Conservation (phyloP, 2,113 vertebrate species). For the Leuciscus idus region DNA sequence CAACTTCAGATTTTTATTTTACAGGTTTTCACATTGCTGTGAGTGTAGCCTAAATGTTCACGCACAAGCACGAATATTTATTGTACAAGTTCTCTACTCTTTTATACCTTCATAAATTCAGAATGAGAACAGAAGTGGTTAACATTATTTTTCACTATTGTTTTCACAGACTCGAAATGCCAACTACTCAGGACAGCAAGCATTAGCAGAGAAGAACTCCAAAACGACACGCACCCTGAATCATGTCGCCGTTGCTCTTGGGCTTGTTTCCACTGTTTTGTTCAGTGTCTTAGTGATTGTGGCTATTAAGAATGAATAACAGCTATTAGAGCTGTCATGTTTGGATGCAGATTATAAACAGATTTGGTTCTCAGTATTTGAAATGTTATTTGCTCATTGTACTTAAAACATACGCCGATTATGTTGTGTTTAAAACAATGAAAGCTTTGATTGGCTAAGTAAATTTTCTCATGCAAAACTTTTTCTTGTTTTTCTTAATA, state of each 20-base stretch:
- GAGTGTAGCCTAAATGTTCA: too few species aligned
- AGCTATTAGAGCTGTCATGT: neutral
- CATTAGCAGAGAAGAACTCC: slow-evolving; percentile 45
- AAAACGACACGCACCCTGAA: slow-evolving; percentile 46
- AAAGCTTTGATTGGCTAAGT: neutral
- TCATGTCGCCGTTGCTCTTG: slow-evolving; percentile 10
- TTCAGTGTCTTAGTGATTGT: neutral
- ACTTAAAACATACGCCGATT: neutral
- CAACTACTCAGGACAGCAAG: slow-evolving; percentile 18
- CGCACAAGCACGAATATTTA: too few species aligned
- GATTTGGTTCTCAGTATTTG: neutral
- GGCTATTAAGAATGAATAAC: too few species aligned
- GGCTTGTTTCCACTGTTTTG: neutral
- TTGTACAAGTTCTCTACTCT: too few species aligned
- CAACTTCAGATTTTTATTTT: too few species aligned
- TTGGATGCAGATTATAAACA: neutral
- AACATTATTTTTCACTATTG: neutral
- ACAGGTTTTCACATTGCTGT: too few species aligned
- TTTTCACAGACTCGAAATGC: slow-evolving; percentile 54
- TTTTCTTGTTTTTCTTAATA: too few species aligned
- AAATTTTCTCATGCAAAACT: neutral
- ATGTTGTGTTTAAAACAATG: neutral
- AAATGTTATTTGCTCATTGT: neutral
- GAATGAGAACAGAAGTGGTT: neutral
- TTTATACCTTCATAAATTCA: too few species aligned